These are phyloP conservation scores for Notothenia rossii DNA, from an alignment of 2,113 vertebrate species.

Conservation along the genomic window DNA sequence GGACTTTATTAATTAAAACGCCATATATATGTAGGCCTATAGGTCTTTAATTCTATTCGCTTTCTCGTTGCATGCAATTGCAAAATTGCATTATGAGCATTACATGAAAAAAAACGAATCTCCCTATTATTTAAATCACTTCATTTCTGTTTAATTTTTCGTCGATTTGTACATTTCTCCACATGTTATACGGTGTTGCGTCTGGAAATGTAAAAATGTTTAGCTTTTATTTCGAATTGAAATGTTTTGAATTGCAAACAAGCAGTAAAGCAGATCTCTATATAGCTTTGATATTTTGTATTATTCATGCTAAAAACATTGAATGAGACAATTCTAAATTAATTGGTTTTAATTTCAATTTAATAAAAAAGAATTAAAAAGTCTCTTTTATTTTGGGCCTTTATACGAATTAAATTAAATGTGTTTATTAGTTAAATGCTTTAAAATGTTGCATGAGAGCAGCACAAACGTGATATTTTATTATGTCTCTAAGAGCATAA, in stretches of 20 bases:
- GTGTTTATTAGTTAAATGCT: background rate
- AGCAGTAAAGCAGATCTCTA: background rate
- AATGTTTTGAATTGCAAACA: background rate
- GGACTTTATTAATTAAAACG: background rate
- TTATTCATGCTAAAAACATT: background rate
- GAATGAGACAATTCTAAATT: background rate
- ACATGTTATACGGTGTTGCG: no score
- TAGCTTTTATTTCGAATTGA: background rate
- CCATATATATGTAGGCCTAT: background rate
- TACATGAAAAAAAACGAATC: no score
- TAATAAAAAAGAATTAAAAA: background rate
- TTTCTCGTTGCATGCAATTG: background rate
- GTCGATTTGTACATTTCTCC: background rate
- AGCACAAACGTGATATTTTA: background rate
- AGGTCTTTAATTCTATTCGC: background rate
- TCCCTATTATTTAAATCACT: background rate
- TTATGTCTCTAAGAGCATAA: background rate
- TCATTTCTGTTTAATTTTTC: background rate
- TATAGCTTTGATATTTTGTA: conserved; percentile 4
- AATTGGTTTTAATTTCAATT: background rate
- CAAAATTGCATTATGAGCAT: background rate
- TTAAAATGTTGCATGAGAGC: background rate
- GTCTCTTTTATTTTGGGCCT: background rate
- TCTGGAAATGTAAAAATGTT: background rate
- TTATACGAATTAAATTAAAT: background rate